A percentile compares a stretch with the other conserved stretches of the same genome.
Evolutionary conservation across 2,113 vertebrate genomes (phyloP).

Genomic region (Phaetusa simplex): DNA sequence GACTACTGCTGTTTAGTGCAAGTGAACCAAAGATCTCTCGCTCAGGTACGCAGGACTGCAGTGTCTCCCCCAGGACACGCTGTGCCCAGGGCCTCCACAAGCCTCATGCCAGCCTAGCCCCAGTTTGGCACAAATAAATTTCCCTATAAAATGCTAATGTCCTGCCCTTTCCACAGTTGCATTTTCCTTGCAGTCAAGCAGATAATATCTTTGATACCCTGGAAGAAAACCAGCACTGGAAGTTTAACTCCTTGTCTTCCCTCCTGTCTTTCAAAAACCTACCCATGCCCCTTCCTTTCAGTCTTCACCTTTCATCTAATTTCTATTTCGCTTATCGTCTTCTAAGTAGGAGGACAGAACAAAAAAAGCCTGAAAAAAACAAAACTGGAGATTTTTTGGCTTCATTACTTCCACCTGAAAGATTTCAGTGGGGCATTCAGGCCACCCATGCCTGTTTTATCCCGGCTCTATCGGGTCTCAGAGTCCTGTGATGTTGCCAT

Average conservation of each 20-base stretch:
- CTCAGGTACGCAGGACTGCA: background rate
- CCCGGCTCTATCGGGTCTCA: background rate
- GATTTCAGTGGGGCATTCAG: background rate
- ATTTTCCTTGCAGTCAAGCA: background rate
- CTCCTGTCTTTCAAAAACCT: background rate
- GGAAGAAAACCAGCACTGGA: background rate
- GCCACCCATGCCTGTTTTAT: background rate
- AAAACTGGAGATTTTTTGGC: background rate
- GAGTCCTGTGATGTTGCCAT: background rate
- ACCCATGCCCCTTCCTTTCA: background rate
- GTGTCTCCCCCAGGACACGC: background rate
- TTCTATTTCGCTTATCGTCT: background rate
- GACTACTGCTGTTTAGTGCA: background rate
- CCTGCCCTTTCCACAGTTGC: background rate
- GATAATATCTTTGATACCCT: background rate
- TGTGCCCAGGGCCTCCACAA: background rate
- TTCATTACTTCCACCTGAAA: background rate
- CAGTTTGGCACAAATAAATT: background rate
- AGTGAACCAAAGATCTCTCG: background rate
- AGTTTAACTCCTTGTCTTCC: background rate
- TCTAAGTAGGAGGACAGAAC: background rate
- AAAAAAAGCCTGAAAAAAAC: background rate
- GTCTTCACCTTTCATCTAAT: background rate
- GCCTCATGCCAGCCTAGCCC: background rate
- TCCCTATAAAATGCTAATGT: background rate